These are phyloP conservation scores for Microcebus jonahi DNA, from an alignment of 2,113 vertebrate genomes.

Conservation along the genomic window DNA sequence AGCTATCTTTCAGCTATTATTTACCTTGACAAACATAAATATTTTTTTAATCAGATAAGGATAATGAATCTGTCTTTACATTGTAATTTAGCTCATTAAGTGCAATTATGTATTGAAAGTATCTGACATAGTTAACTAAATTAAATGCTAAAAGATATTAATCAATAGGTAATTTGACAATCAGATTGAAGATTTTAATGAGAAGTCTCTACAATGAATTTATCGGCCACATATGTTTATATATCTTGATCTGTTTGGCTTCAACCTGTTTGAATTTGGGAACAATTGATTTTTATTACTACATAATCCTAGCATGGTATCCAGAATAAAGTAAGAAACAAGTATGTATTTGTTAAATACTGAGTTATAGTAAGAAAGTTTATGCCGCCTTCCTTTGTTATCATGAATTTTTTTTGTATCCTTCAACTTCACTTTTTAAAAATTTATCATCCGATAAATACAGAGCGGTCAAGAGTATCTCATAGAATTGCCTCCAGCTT, in stretches of 20 bases:
- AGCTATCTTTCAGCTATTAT: neutral
- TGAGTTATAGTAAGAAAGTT: neutral
- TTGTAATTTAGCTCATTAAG: neutral
- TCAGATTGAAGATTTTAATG: neutral
- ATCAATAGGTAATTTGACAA: neutral
- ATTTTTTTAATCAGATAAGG: neutral
- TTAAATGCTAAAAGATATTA: neutral
- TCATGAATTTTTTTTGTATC: neutral
- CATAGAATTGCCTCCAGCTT: neutral
- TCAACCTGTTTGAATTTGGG: slow-evolving; percentile 3
- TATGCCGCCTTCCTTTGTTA: neutral
- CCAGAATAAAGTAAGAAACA: slow-evolving; percentile 6
- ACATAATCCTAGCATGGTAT: neutral
- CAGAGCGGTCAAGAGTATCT: neutral
- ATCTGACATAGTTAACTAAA: neutral
- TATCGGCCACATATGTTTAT: neutral
- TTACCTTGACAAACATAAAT: neutral
- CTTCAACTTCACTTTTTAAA: neutral
- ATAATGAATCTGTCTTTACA: neutral
- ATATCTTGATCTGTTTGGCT: neutral
- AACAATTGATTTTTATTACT: neutral
- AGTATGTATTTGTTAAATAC: neutral
- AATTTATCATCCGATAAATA: neutral
- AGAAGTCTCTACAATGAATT: neutral
- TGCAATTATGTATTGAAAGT: neutral